Evolutionary conservation across 2,888 invertebrate species (phyloP).

Genomic region (Papilio protenor): DNA sequence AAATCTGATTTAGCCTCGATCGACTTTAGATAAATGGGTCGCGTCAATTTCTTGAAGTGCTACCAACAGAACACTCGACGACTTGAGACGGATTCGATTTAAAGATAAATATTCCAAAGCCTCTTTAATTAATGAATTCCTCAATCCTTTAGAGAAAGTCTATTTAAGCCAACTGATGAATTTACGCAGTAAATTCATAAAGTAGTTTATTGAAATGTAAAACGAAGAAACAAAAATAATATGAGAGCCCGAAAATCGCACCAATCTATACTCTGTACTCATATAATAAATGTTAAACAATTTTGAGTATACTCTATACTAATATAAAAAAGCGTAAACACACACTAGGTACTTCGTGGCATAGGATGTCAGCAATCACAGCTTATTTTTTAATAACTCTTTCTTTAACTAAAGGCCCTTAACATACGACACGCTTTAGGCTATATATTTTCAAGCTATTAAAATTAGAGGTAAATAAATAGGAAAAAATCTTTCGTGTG

Average conservation of each 20-base stretch:
- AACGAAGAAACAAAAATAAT: background rate
- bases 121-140: conserved; percentile 78
- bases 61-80: conserved; percentile 39
- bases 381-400: too few relatives aligned
- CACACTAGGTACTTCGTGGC: too few relatives aligned
- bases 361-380: too few relatives aligned
- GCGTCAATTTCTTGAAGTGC: conserved; percentile 44
- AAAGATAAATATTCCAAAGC: conserved; percentile 69
- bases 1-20: conserved; percentile 25
- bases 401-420: too few relatives aligned
- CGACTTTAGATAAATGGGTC: conserved; percentile 36
- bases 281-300: too few relatives aligned
- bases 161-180: conserved; percentile 54
- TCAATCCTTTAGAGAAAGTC: conserved; percentile 73
- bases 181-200: conserved; percentile 48
- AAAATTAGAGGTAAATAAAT: too few relatives aligned
- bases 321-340: too few relatives aligned
- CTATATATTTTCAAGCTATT: too few relatives aligned
- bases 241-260: background rate
- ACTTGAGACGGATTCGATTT: conserved; percentile 37
- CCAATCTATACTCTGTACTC: too few relatives aligned
- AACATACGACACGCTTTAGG: too few relatives aligned
- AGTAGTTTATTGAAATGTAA: background rate
- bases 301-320: too few relatives aligned
- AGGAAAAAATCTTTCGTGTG: too few relatives aligned